Evolutionary conservation across 1,140 invertebrate species (phyloP).

Genomic region (Calephelis nemesis): DNA sequence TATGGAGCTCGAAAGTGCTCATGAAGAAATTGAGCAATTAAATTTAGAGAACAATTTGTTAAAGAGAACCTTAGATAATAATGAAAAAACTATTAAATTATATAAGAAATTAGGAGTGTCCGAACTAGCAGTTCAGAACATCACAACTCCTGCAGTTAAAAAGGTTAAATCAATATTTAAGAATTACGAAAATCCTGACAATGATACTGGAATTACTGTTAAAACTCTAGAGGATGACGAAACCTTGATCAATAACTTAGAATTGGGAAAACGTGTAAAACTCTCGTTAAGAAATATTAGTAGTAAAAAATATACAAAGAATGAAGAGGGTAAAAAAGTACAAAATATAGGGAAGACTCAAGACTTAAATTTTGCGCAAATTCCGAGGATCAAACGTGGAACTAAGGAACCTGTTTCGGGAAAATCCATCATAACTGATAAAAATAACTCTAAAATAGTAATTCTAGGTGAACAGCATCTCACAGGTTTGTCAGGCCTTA

Average conservation of each 20-base stretch:
- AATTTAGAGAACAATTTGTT: not conserved
- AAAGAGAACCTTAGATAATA: not conserved
- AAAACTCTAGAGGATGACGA: not conserved
- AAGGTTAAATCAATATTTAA: constrained; percentile 3
- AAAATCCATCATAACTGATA: not conserved
- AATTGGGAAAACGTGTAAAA: not conserved
- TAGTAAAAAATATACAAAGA: not conserved
- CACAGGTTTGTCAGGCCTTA: not conserved
- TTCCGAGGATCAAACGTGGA: no score
- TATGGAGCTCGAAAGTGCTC: not conserved
- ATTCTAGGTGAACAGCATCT: not conserved
- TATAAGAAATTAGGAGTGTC: constrained; percentile 1
- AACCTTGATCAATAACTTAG: not conserved
- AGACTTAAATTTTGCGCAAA: no score
- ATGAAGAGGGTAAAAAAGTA: no score
- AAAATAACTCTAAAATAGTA: not conserved
- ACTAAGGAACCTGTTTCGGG: no score
- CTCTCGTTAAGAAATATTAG: not conserved
- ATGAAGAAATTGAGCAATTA: not conserved
- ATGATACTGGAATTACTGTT: no score
- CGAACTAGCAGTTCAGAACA: not conserved
- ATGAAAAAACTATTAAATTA: constrained; percentile 1
- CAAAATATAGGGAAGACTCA: not conserved
- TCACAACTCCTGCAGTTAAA: not conserved
- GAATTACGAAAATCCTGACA: not conserved